Conservation (phyloP, 2,797 vertebrate species). For the Neoniphon sammara region DNA sequence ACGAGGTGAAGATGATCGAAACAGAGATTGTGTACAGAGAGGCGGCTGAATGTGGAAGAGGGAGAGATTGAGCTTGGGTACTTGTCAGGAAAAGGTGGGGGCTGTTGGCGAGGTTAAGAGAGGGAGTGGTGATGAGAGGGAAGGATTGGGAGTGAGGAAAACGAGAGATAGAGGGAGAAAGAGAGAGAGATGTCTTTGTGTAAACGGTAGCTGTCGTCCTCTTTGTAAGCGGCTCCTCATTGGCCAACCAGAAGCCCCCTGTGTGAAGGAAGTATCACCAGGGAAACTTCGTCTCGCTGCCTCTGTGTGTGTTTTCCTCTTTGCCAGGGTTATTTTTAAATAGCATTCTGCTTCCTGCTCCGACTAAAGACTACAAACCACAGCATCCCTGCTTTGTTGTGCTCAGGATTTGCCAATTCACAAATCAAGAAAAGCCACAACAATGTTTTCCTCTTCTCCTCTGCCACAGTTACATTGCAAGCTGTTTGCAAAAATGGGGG, state of each 20-base stretch:
- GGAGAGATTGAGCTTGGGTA: conserved; percentile 22
- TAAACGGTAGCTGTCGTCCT: conserved; percentile 66
- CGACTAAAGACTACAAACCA: conserved; percentile 76
- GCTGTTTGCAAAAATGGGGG: conserved; percentile 93
- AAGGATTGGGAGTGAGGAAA: too few species aligned
- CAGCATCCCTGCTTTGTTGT: conserved; percentile 80
- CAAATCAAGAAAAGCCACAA: conserved; percentile 63
- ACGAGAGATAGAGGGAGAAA: conserved; percentile 37
- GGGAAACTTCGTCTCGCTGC: conserved; percentile 83
- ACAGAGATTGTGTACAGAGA: conserved; percentile 33
- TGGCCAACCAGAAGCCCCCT: conserved; percentile 77
- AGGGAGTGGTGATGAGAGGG: conserved; percentile 52
- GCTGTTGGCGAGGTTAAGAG: conserved; percentile 58
- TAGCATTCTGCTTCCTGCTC: conserved; percentile 79
- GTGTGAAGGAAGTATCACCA: conserved; percentile 85
- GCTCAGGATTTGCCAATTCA: conserved; percentile 69
- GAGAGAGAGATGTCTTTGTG: conserved; percentile 75
- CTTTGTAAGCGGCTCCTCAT: conserved; percentile 71
- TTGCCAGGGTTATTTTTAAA: conserved; percentile 86
- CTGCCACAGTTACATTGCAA: conserved; percentile 85
- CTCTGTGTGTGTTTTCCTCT: conserved; percentile 81
- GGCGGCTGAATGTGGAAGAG: conserved; percentile 40
- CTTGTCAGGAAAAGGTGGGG: conserved; percentile 53
- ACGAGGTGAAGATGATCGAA: conserved; percentile 17
- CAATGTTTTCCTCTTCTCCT: conserved; percentile 85